Evolutionary conservation across 2,888 invertebrate species (phyloP).

Genomic region (Phytoseiulus persimilis): DNA sequence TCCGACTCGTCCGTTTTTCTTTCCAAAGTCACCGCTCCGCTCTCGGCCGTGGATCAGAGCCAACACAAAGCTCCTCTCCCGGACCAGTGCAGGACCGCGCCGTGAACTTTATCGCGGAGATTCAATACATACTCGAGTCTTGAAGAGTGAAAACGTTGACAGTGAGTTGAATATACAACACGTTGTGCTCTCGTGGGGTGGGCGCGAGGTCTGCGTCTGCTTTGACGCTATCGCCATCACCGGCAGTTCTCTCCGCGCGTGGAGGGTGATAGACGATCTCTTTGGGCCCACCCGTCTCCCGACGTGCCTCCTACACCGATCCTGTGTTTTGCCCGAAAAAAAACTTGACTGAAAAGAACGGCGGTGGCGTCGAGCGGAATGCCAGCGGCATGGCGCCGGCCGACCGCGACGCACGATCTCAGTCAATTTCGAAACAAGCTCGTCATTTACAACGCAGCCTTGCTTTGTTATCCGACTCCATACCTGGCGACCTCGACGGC

Average conservation of each 20-base stretch:
- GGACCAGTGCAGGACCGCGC: neutral
- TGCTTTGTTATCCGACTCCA: neutral
- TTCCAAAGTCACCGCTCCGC: neutral
- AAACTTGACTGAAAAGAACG: neutral
- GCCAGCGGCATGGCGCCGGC: neutral
- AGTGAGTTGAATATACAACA: neutral
- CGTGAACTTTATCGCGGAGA: neutral
- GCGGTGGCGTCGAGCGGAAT: neutral
- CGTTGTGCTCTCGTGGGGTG: neutral
- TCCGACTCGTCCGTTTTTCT: neutral
- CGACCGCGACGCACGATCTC: neutral
- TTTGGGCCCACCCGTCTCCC: neutral
- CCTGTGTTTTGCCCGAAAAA: neutral
- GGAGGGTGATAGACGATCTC: neutral
- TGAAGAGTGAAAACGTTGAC: neutral
- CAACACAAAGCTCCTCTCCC: neutral
- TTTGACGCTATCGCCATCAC: neutral
- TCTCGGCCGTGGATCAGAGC: neutral
- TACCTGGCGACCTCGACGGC: too few relatives aligned
- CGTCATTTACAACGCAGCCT: neutral
- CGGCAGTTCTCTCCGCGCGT: neutral
- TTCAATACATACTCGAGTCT: neutral
- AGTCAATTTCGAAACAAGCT: neutral
- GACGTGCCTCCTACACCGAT: too few relatives aligned
- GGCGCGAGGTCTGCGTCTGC: neutral